Conservation (phyloP, 2,113 vertebrate species). For the Neolamprologus brichardi region DNA sequence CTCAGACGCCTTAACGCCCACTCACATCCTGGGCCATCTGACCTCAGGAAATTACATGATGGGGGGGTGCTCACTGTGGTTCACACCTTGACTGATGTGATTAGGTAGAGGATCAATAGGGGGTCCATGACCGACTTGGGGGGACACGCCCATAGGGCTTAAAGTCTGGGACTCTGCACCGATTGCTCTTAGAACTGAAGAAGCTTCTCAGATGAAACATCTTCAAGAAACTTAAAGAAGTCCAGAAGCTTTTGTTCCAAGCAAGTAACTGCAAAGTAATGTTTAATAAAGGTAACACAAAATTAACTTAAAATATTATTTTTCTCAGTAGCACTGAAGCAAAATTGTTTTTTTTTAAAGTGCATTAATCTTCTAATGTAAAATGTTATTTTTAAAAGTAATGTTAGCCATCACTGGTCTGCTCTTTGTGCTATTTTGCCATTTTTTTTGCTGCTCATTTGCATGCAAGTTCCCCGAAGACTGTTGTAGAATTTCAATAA, state of each 20-base stretch:
- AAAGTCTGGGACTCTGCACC: neutral
- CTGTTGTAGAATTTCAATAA: no score
- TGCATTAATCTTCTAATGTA: neutral
- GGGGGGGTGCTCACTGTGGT: neutral
- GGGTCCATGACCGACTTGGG: neutral
- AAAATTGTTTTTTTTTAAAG: accelerated
- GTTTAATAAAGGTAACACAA: neutral
- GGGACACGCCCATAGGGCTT: neutral
- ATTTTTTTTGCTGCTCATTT: neutral
- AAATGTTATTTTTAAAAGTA: neutral
- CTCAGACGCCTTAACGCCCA: accelerated
- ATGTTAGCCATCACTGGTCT: neutral
- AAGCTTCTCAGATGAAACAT: neutral
- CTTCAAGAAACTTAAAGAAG: neutral
- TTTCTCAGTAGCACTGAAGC: neutral
- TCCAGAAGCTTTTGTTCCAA: neutral
- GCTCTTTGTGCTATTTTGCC: neutral
- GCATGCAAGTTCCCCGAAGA: no score
- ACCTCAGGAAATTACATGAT: neutral
- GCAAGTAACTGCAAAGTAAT: neutral
- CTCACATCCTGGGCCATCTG: neutral
- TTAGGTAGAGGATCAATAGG: neutral
- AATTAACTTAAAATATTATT: neutral
- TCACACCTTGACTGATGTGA: neutral
- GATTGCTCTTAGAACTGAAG: neutral